A percentile compares a stretch with the other conserved stretches of the same genome.
phyloP scores from a whole-genome alignment of 2,888 invertebrate species.

The Morpho deidamia region DNA sequence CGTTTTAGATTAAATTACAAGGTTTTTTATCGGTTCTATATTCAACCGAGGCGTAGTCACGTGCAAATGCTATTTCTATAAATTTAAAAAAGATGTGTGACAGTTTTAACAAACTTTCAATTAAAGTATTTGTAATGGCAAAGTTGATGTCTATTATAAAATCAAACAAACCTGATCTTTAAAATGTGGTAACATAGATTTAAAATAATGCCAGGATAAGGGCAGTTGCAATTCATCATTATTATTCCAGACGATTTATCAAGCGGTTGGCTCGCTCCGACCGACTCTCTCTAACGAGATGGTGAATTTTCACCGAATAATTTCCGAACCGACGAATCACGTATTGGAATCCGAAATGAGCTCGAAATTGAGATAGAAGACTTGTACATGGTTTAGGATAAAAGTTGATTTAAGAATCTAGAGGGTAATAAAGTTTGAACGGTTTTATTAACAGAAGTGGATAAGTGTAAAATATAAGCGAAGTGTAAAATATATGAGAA shows the following conservation, averaged over 20 bases:
- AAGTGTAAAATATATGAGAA: too few species aligned
- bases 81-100: too few species aligned
- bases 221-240: slow-evolving; percentile 78
- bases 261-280: slow-evolving; percentile 74
- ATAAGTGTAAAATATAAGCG: slow-evolving; percentile 2
- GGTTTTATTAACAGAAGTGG: slow-evolving; percentile 3
- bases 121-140: too few species aligned
- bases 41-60: too few species aligned
- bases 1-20: too few species aligned
- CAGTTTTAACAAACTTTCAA: not conserved
- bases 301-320: slow-evolving; percentile 79
- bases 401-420: slow-evolving; percentile 28
- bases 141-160: too few species aligned
- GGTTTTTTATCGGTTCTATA: too few species aligned
- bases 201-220: slow-evolving; percentile 61
- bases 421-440: slow-evolving; percentile 14
- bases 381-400: slow-evolving; percentile 52
- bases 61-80: too few species aligned
- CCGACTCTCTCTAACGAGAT: slow-evolving; percentile 76
- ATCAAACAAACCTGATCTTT: slow-evolving; percentile 25
- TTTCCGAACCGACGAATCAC: slow-evolving; percentile 78
- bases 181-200: slow-evolving; percentile 43
- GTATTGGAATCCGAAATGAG: slow-evolving; percentile 76
- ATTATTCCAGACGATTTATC: slow-evolving; percentile 79
- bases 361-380: slow-evolving; percentile 75